Conservation (phyloP, 2,888 invertebrate genomes). For the Scotopteryx bipunctaria region DNA sequence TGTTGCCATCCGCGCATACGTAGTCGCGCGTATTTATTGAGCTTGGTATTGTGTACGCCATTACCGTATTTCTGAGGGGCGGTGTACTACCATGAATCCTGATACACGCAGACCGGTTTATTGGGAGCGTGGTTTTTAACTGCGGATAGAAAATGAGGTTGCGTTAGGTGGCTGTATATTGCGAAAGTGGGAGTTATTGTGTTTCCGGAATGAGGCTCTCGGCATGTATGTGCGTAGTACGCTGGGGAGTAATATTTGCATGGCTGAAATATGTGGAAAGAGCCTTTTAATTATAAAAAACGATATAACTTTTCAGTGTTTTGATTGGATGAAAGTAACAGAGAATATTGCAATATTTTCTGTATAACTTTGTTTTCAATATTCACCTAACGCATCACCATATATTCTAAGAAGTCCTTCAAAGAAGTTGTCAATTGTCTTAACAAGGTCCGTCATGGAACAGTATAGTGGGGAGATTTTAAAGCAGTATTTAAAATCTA, state of each 20-base stretch:
- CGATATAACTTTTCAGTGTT: background rate
- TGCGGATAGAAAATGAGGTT: constrained; percentile 41
- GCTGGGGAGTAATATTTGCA: background rate
- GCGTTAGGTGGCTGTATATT: constrained; percentile 36
- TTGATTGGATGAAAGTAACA: background rate
- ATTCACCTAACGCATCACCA: no score
- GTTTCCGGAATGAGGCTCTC: constrained; percentile 15
- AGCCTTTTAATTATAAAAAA: background rate
- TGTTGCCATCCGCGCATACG: constrained; percentile 51
- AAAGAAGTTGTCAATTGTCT: no score
- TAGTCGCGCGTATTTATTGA: constrained; percentile 78
- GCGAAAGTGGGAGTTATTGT: constrained; percentile 28
- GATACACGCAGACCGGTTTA: constrained; percentile 72
- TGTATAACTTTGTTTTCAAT: no score
- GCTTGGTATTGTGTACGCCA: constrained; percentile 80
- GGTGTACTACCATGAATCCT: constrained; percentile 80
- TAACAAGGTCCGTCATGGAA: no score
- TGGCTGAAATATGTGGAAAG: background rate
- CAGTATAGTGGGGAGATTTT: no score
- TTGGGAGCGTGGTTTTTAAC: constrained; percentile 59
- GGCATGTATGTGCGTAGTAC: constrained; percentile 1
- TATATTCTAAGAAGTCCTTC: no score
- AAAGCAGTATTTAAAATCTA: no score
- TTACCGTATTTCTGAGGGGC: constrained; percentile 79
- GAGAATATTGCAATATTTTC: no score